A percentile compares a stretch with the other conserved stretches of the same genome.
phyloP scores from a whole-genome alignment of 2,113 vertebrate species.

The Chiloscyllium plagiosum region DNA sequence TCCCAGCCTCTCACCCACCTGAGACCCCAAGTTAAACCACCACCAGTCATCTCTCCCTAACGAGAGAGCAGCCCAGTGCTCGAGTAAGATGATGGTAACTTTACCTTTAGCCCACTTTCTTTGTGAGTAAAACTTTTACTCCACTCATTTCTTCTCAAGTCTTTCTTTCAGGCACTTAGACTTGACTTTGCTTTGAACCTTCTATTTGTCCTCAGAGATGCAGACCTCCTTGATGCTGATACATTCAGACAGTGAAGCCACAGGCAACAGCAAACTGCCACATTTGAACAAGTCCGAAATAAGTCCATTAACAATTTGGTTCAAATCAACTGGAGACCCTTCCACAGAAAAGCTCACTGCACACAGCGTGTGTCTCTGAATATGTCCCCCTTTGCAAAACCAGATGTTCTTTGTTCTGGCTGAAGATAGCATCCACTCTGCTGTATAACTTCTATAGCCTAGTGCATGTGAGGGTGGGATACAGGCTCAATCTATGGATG shows the following conservation, averaged over 20 bases:
- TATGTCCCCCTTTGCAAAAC: background rate
- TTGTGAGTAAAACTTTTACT: background rate
- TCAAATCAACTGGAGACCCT: background rate
- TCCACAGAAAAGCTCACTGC: background rate
- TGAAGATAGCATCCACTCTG: background rate
- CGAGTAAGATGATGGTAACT: no score
- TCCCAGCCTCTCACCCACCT: no score
- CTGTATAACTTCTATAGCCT: background rate
- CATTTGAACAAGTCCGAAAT: background rate
- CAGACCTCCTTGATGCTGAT: background rate
- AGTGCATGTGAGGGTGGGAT: background rate
- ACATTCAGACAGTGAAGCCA: background rate
- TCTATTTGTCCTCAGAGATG: background rate
- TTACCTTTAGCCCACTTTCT: background rate
- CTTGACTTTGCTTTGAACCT: background rate
- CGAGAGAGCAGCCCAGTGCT: no score
- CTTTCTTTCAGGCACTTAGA: background rate
- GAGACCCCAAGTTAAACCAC: no score
- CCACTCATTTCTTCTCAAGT: background rate
- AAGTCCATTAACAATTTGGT: background rate
- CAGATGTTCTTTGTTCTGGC: background rate
- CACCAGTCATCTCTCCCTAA: no score
- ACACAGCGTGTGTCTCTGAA: background rate
- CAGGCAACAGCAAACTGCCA: slow-evolving; percentile 9
- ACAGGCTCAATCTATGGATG: background rate